Evolutionary conservation across 2,888 invertebrate genomes (phyloP).

Genomic region (Dryococelus australis): DNA sequence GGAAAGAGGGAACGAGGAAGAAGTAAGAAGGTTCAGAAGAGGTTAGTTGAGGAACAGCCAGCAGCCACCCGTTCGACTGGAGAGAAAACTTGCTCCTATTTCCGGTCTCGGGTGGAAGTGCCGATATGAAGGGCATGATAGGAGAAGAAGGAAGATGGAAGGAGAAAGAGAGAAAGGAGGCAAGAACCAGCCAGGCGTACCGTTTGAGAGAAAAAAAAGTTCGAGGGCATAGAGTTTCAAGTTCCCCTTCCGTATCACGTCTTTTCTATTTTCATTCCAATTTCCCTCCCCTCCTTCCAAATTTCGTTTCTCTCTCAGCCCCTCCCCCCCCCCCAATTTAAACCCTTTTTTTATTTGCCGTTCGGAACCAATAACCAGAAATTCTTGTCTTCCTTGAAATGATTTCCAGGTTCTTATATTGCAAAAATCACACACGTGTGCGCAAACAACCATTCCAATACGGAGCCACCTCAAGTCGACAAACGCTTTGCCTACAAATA

Average conservation of each 20-base stretch:
- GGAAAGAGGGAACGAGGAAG: too few relatives aligned
- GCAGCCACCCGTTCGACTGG: neutral
- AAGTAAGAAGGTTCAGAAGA: too few relatives aligned
- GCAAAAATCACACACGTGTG: neutral
- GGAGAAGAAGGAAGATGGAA: too few relatives aligned
- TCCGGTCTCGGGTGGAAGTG: conserved; percentile 2
- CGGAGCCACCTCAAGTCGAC: too few relatives aligned
- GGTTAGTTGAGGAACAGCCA: too few relatives aligned
- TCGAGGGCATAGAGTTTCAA: neutral
- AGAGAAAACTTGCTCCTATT: conserved; percentile 1
- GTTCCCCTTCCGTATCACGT: neutral
- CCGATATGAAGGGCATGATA: neutral
- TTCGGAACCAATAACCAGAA: neutral
- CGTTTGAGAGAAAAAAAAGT: neutral
- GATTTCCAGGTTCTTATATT: neutral
- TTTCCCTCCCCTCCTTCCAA: neutral
- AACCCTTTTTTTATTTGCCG: neutral
- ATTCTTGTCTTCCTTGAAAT: neutral
- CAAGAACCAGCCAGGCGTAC: neutral
- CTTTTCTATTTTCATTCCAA: conserved; percentile 1
- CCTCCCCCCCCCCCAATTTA: too few relatives aligned
- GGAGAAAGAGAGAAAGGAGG: too few relatives aligned
- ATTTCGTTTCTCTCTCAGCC: neutral
- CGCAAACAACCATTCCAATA: neutral
- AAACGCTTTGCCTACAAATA: too few relatives aligned